These are phyloP conservation scores for Acanthopleura granulata DNA, from an alignment of 2,888 invertebrate species.

Conservation along the genomic window DNA sequence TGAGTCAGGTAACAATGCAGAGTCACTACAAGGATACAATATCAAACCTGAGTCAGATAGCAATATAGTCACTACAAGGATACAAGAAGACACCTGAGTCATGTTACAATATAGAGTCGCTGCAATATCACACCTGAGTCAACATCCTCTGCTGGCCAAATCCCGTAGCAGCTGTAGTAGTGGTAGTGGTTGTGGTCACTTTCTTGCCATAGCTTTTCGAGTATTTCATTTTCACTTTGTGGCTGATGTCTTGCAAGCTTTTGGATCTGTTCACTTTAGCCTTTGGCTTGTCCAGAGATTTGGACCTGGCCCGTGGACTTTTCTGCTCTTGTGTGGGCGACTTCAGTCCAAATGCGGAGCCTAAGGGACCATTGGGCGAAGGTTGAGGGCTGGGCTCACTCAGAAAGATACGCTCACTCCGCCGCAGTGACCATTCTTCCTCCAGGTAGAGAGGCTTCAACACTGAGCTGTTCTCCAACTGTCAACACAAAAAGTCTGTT, in stretches of 20 bases:
- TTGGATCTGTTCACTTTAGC: conserved; percentile 45
- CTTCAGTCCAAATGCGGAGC: background rate
- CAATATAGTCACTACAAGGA: background rate
- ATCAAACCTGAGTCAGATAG: background rate
- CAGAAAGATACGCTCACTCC: conserved; percentile 70
- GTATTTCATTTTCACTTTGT: conserved; percentile 61
- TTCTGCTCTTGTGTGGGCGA: conserved; percentile 21
- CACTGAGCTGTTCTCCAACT: conserved; percentile 45
- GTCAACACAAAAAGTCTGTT: conserved; percentile 18
- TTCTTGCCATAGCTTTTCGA: conserved; percentile 37
- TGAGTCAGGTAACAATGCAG: background rate
- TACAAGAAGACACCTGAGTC: background rate
- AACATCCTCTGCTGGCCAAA: conserved; percentile 16
- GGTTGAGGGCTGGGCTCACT: conserved; percentile 64
- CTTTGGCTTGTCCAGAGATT: conserved; percentile 30
- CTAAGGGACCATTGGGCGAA: background rate
- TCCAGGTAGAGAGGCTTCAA: conserved; percentile 60
- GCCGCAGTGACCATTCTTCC: conserved; percentile 63
- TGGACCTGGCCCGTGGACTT: conserved; percentile 23
- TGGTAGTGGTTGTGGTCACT: background rate
- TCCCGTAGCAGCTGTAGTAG: conserved; percentile 20
- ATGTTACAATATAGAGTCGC: background rate
- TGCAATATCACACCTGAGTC: background rate
- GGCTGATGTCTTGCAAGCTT: conserved; percentile 51
- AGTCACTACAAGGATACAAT: background rate